phyloP scores from a whole-genome alignment of 2,888 invertebrate species.

The Cryptophagus acutangulus region DNA sequence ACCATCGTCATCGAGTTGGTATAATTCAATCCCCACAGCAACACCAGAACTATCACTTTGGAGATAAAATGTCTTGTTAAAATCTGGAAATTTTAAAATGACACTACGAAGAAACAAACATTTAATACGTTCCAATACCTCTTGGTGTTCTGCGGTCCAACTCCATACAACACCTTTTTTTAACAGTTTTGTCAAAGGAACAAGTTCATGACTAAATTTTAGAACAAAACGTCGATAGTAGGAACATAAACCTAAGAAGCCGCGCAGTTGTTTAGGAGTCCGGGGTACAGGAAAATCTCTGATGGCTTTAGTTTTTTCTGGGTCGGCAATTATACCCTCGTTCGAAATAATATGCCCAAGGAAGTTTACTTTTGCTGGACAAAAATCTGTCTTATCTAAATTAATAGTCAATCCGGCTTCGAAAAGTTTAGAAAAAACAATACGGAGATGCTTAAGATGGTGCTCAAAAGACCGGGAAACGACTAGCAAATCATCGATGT shows the following conservation, averaged over 20 bases:
- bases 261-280: conserved; percentile 16
- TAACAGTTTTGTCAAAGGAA: conserved; percentile 18
- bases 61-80: conserved; percentile 12
- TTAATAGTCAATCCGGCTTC: conserved; percentile 27
- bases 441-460: conserved; percentile 24
- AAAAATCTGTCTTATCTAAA: conserved; percentile 28
- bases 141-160: conserved; percentile 15
- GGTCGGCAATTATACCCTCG: conserved; percentile 24
- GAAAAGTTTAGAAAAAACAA: conserved; percentile 20
- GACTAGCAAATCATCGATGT: conserved; percentile 36
- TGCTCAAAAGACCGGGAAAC: conserved; percentile 24
- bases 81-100: conserved; percentile 20
- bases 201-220: conserved; percentile 16
- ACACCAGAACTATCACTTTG: conserved; percentile 17
- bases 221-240: conserved; percentile 18
- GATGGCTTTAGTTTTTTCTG: conserved; percentile 19
- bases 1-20: conserved; percentile 4
- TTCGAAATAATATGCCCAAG: conserved; percentile 25
- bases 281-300: conserved; percentile 15
- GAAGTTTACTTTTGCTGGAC: conserved; percentile 17
- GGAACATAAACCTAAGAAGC: conserved; percentile 20
- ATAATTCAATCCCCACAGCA: conserved; percentile 18
- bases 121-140: conserved; percentile 17
- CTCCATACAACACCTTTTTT: conserved; percentile 15
- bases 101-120: conserved; percentile 14